Evolutionary conservation across 1,140 invertebrate genomes (phyloP).

Genomic region (Liolophura sinensis): DNA sequence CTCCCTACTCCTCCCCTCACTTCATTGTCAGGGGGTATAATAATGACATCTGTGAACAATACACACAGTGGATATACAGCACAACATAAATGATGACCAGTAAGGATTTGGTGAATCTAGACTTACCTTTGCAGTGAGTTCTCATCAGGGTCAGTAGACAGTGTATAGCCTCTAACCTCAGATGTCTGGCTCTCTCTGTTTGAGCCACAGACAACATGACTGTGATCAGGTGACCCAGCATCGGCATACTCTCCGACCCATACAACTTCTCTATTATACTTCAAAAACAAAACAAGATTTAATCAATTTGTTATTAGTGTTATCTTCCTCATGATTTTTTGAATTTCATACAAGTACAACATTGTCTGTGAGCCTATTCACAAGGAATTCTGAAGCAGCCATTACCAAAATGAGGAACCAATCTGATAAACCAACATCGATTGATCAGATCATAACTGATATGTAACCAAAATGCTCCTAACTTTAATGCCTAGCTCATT

Average conservation of each 20-base stretch:
- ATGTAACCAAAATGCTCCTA: too few species aligned
- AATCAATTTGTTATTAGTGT: too few species aligned
- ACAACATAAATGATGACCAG: neutral
- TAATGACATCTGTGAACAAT: neutral
- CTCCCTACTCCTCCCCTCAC: too few species aligned
- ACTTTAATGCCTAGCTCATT: too few species aligned
- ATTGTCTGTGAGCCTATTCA: too few species aligned
- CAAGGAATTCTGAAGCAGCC: too few species aligned
- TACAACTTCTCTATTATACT: slow-evolving; percentile 36
- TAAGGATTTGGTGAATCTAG: neutral
- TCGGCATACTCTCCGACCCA: slow-evolving; percentile 29
- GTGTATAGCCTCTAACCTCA: slow-evolving; percentile 37
- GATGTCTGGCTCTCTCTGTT: slow-evolving; percentile 27
- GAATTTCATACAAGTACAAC: slow-evolving; percentile 10
- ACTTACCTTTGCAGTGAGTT: slow-evolving; percentile 34
- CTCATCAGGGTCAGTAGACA: slow-evolving; percentile 33
- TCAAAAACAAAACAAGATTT: slow-evolving; percentile 7
- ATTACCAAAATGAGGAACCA: too few species aligned
- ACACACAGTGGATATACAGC: neutral
- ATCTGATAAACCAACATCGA: too few species aligned
- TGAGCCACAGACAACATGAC: slow-evolving; percentile 40
- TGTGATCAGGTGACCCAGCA: slow-evolving; percentile 43
- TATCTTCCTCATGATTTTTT: too few species aligned
- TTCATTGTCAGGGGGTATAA: neutral
- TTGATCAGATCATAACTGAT: too few species aligned